A percentile compares a stretch with the other conserved stretches of the same genome.
phyloP scores from a whole-genome alignment of 1,140 invertebrate species.

The Anastrepha obliqua region DNA sequence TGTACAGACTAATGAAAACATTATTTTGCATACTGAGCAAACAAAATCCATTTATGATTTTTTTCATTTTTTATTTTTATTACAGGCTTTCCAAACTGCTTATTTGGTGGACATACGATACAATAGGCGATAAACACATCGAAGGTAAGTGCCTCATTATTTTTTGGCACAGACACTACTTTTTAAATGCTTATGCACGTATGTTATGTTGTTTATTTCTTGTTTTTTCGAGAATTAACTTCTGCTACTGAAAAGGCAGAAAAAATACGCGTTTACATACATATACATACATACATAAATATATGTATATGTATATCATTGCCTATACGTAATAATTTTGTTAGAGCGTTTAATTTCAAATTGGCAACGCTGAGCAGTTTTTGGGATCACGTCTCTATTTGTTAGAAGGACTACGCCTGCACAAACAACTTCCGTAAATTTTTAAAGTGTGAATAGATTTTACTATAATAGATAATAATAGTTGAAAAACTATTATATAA shows the following conservation, averaged over 20 bases:
- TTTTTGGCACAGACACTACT: neutral
- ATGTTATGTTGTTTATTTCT: neutral
- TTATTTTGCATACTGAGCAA: conserved; percentile 20
- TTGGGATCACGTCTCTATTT: no score
- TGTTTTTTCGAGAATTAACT: neutral
- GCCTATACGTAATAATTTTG: neutral
- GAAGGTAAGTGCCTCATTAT: conserved; percentile 6
- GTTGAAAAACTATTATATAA: no score
- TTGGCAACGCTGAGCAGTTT: no score
- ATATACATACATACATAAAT: neutral
- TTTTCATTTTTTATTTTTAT: neutral
- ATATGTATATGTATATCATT: neutral
- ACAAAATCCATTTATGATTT: neutral
- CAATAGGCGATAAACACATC: neutral
- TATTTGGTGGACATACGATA: neutral
- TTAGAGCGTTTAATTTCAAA: no score
- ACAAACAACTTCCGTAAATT: no score
- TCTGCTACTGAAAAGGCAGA: neutral
- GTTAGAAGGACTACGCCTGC: no score
- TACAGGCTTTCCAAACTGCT: conserved; percentile 9
- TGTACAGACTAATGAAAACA: conserved; percentile 49
- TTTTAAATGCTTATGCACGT: neutral
- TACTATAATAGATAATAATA: no score
- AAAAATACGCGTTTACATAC: neutral
- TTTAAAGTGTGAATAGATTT: no score